These are phyloP conservation scores for Leucoma salicis DNA, from an alignment of 2,888 invertebrate species.

Conservation along the genomic window DNA sequence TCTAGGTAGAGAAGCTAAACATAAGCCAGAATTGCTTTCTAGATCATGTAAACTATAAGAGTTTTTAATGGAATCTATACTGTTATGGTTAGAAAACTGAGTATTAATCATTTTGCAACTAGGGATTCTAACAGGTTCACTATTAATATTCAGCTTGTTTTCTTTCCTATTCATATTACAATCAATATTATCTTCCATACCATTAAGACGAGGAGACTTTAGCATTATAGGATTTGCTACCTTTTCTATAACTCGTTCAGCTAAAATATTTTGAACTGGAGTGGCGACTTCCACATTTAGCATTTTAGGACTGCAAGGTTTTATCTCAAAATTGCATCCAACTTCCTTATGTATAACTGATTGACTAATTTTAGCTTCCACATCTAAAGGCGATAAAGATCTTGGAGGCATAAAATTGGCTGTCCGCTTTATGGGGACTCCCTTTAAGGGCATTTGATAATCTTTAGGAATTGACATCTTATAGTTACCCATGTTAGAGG, in stretches of 20 bases:
- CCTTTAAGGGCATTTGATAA: constrained; percentile 38
- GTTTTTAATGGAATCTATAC: constrained; percentile 48
- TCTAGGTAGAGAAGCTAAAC: constrained; percentile 69
- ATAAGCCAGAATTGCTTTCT: constrained; percentile 69
- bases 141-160: constrained; percentile 29
- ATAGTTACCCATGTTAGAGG: constrained; percentile 52
- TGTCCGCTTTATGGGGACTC: constrained; percentile 29
- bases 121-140: constrained; percentile 41
- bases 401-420: constrained; percentile 47
- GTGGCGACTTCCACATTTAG: constrained; percentile 70
- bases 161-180: constrained; percentile 43
- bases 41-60: constrained; percentile 69
- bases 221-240: constrained; percentile 60
- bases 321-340: constrained; percentile 79
- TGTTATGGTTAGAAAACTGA: constrained; percentile 47
- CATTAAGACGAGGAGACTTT: constrained; percentile 45
- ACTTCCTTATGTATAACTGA: constrained; percentile 80
- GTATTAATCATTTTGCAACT: constrained; percentile 69
- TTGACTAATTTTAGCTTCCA: constrained; percentile 79
- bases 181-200: constrained; percentile 41
- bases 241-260: constrained; percentile 71
- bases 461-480: constrained; percentile 43
- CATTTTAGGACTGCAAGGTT: constrained; percentile 78
- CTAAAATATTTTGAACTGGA: constrained; percentile 60
- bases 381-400: constrained; percentile 72